Base-by-base conservation (phyloP, 2,113 vertebrate species). In the Zootoca vivipara region DNA sequence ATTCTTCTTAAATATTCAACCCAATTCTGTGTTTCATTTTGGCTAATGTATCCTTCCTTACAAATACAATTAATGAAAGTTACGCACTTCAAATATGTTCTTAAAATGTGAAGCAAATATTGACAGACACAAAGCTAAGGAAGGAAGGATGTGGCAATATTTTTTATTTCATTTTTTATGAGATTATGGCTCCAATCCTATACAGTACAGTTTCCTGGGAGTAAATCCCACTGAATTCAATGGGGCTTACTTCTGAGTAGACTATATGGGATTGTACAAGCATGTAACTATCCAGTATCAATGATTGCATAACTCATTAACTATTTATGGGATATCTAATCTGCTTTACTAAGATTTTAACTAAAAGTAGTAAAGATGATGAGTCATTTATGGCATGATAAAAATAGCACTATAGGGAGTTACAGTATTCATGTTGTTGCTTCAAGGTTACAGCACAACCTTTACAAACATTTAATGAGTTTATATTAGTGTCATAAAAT, bases 241-340 rank as follows among this genome's bases (percentile, higher is more conserved):
- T 12, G 46, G 46, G 46, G 46, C 2, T 52, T 62, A 62, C 58
- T 62, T 62, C 58, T 62, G 58, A 62, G 18, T 20, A 62, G 58
- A 62, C 58, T 20, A 62, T 62, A 62, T 62, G 18, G 58, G 18
- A 62, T 16, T 62, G 16, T 62, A 20, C 46, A 62, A 12, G 83
- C 9, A 89, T 24, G 1, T 40, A 7, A 0, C 74, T 0, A 52
- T 33, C 15, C 72, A 75, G 5, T 89, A 7, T 78, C 20, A 83
- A 0, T 64, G 12, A 79, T 89, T 79, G 46, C 78, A 13, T 85
- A 92, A 91, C 82, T 87, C 78, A 92, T 7, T 78, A 87, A 85
- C 1, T 89, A 87, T 58, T 1, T 5, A 20, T 70, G 82, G 69
- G 18, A 5, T 74, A 79, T 0, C 0, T 15, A 88, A 89, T 80